Evolutionary conservation across 2,888 invertebrate species (phyloP).

Genomic region (Silvanus unidentatus): DNA sequence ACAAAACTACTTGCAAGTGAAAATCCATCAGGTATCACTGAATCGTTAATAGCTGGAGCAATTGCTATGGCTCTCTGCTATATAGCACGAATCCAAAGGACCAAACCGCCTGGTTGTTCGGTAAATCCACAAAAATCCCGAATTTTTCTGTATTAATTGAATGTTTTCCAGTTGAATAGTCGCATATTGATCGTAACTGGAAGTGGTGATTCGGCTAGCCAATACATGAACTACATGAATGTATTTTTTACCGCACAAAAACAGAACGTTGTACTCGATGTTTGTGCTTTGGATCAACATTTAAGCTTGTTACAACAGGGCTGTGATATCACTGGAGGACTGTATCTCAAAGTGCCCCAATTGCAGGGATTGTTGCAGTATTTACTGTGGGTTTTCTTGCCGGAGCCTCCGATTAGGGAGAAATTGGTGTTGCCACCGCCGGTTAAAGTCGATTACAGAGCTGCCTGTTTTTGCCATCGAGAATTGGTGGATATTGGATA

Average conservation of each 20-base stretch:
- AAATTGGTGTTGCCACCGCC: slow-evolving; percentile 84
- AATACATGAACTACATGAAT: slow-evolving; percentile 99
- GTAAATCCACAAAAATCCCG: slow-evolving; percentile 25
- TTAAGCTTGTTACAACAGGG: slow-evolving; percentile 90
- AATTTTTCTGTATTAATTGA: slow-evolving; percentile 5
- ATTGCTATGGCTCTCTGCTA: slow-evolving; percentile 87
- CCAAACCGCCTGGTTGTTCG: slow-evolving; percentile 57
- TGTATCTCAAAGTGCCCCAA: slow-evolving; percentile 83
- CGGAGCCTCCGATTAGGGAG: slow-evolving; percentile 71
- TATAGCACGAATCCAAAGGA: slow-evolving; percentile 67
- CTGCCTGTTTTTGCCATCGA: slow-evolving; percentile 96
- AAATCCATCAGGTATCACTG: slow-evolving; percentile 50
- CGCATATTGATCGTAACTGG: slow-evolving; percentile 83
- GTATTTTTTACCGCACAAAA: slow-evolving; percentile 91
- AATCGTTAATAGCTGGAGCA: slow-evolving; percentile 82
- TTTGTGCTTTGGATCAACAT: slow-evolving; percentile 87
- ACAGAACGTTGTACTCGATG: slow-evolving; percentile 83
- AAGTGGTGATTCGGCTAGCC: slow-evolving; percentile 84
- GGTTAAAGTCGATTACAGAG: slow-evolving; percentile 90
- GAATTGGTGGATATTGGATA: slow-evolving; percentile 93
- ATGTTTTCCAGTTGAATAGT: slow-evolving; percentile 53
- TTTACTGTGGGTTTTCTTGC: slow-evolving; percentile 90
- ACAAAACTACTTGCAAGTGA: slow-evolving; percentile 47
- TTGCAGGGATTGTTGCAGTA: slow-evolving; percentile 82
- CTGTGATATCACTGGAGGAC: slow-evolving; percentile 91